Evolutionary conservation across 2,113 vertebrate species (phyloP), one percentile per base, ranked within the genome.

Genomic region (Helogale parvula): DNA sequence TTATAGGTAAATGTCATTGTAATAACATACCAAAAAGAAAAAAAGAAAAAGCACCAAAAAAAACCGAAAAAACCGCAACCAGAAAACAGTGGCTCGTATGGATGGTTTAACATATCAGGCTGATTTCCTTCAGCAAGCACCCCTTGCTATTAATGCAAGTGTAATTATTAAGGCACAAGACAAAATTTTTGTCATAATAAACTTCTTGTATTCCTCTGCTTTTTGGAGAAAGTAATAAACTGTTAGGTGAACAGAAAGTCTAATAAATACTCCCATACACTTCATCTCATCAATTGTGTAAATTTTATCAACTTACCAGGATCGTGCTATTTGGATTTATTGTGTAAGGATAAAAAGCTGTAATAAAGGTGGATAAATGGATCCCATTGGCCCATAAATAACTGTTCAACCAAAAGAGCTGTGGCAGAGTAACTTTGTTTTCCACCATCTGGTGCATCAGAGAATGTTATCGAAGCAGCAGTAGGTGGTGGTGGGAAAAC

Each of bases 401-500:
- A 92, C 81, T 77, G 33, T 45, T 92, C 69, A 88, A 88, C 84
- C 69, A 88, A 95, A 63, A 96, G 90, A 88, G 54, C 92, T 82
- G 25, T 79, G 71, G 76, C 94, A 96, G 69, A 97, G 74, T 69
- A 96, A 94, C 90, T 97, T 95, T 92, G 82, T 93, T 96, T 79
- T 50, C 65, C 47, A 97, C 96, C 96, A 97, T 97, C 98, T 98
- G 97, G 96, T 82, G 66, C 90, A 69, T 90, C 87, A 65, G 90
- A 92, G 90, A 94, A 94, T 88, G 93, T 97, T 93, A 98, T 92
- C 92, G 97, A 96, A 95, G 69, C 84, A 96, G 89, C 96, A 97
- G 95, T 97, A 96, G 97, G 96, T 95, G 93, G 93, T 95, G 92
- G 96, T 97, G 94, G 76, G 92, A 74, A 97, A 98, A 93, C 95